A percentile compares a stretch with the other conserved stretches of the same genome.
phyloP scores from a whole-genome alignment of 2,888 invertebrate genomes.

The Phrixothrix hirtus region DNA sequence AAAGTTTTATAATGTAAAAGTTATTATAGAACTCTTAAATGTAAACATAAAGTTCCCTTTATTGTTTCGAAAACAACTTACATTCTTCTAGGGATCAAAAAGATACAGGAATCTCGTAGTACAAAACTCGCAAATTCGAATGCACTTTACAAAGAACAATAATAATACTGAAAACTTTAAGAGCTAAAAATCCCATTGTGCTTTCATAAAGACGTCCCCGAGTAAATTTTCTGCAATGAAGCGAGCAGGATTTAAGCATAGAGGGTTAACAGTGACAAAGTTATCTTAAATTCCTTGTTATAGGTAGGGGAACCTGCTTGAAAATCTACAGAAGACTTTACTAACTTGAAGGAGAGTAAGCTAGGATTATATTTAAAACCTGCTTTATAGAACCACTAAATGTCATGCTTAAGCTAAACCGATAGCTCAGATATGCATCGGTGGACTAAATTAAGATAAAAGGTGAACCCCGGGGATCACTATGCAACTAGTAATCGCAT shows the following conservation, averaged over 20 bases:
- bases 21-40: too few relatives aligned
- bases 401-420: conserved; percentile 46
- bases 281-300: conserved; percentile 21
- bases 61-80: too few relatives aligned
- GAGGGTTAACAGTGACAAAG: conserved; percentile 22
- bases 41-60: neutral
- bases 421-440: conserved; percentile 44
- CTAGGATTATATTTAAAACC: conserved; percentile 48
- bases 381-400: conserved; percentile 47
- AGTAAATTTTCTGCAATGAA: conserved; percentile 15
- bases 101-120: neutral
- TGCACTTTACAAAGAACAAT: neutral
- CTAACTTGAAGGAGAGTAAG: conserved; percentile 41
- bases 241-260: conserved; percentile 12
- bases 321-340: conserved; percentile 32
- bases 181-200: conserved; percentile 1
- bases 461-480: conserved; percentile 34
- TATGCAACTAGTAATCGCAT: conserved; percentile 10
- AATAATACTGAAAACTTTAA: conserved; percentile 1
- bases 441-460: conserved; percentile 36
- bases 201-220: conserved; percentile 5
- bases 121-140: neutral
- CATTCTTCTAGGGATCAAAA: too few relatives aligned
- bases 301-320: conserved; percentile 20
- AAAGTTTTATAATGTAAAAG: too few relatives aligned